These are phyloP conservation scores for Esox lucius DNA, from an alignment of 2,797 vertebrate genomes.

Conservation along the genomic window DNA sequence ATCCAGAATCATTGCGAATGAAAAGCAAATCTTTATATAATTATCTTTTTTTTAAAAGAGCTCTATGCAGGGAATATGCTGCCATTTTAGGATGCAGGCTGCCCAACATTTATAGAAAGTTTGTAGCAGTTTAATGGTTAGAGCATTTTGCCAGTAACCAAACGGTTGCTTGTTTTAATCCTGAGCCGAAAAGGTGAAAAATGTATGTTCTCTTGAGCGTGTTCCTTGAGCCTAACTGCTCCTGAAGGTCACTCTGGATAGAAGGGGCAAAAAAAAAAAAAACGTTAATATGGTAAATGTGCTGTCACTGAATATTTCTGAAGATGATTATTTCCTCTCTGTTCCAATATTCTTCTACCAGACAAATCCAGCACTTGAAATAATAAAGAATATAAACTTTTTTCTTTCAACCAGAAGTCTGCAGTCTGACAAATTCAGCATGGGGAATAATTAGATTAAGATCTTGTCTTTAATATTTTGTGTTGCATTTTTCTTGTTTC, in stretches of 20 bases:
- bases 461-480: constrained; percentile 98
- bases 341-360: constrained; percentile 71
- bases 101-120: constrained; percentile 70
- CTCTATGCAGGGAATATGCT: not conserved
- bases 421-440: constrained; percentile 97
- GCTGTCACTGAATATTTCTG: constrained; percentile 80
- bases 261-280: no score
- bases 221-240: no score
- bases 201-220: no score
- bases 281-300: constrained; percentile 27
- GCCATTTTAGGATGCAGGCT: not conserved
- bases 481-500: constrained; percentile 81
- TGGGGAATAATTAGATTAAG: constrained; percentile 97
- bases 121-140: no score
- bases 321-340: constrained; percentile 79
- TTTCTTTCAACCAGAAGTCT: constrained; percentile 64
- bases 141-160: no score
- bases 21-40: no score
- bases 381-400: constrained; percentile 85
- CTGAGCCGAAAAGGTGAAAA: no score
- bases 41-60: no score
- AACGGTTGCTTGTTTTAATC: no score
- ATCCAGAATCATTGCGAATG: no score
- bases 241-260: no score
- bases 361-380: constrained; percentile 79